These are phyloP conservation scores for Paradoxurus hermaphroditus DNA, from an alignment of 2,113 vertebrate species.

Conservation along the genomic window DNA sequence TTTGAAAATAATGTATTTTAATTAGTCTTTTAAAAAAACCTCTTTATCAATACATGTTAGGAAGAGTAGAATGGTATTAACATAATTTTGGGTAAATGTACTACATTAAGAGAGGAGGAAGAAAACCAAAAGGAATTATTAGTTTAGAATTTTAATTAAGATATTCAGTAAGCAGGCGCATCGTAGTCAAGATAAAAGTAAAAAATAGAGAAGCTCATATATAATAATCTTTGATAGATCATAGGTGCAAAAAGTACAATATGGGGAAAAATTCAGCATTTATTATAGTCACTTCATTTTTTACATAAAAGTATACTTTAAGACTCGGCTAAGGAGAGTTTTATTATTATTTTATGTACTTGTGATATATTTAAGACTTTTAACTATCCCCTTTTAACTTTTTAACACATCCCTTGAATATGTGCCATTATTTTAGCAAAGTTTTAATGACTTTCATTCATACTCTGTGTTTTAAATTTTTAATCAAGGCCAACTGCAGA, in stretches of 20 bases:
- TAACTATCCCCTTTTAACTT: neutral
- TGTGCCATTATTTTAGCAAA: neutral
- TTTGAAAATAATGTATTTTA: conserved; percentile 20
- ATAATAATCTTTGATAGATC: neutral
- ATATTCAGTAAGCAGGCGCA: neutral
- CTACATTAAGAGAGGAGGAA: neutral
- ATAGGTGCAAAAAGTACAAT: neutral
- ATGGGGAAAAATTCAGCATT: neutral
- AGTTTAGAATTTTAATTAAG: neutral
- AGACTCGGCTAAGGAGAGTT: neutral
- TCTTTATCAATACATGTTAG: neutral
- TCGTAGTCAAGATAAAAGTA: neutral
- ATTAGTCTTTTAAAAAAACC: neutral
- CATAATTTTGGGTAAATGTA: neutral
- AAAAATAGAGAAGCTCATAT: neutral
- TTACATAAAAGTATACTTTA: neutral
- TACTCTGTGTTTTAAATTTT: conserved; percentile 43
- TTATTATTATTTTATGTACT: neutral
- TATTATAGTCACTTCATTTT: neutral
- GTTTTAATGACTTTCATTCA: neutral
- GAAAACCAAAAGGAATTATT: neutral
- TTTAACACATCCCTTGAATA: neutral
- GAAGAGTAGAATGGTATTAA: neutral
- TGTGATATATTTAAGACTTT: neutral
- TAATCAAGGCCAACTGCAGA: conserved; percentile 89